These are phyloP conservation scores for Hyphantria cunea DNA, from an alignment of 1,140 invertebrate genomes.

Conservation along the genomic window DNA sequence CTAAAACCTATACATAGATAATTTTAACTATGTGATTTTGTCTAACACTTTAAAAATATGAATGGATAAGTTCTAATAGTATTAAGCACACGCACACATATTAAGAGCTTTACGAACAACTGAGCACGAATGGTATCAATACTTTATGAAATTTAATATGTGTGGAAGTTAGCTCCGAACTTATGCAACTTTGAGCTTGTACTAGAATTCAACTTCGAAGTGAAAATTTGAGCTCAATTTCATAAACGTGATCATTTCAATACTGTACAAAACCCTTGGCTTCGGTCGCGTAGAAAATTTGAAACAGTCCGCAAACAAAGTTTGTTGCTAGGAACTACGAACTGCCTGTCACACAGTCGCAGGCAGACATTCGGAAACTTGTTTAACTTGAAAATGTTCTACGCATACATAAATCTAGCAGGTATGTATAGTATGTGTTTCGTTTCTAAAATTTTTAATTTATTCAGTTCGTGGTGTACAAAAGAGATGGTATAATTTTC, in stretches of 20 bases:
- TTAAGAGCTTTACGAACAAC: not conserved
- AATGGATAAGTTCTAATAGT: no score
- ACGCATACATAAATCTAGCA: constrained; percentile 23
- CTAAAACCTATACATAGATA: no score
- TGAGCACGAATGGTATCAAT: not conserved
- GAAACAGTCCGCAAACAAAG: constrained; percentile 47
- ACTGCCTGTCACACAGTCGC: constrained; percentile 27
- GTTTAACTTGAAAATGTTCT: constrained; percentile 32
- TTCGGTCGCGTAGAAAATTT: constrained; percentile 45
- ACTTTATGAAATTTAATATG: constrained; percentile 10
- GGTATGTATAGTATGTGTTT: constrained; percentile 15
- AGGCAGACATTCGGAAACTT: constrained; percentile 34
- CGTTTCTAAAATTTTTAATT: constrained; percentile 18
- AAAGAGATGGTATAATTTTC: not conserved
- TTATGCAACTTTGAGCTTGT: constrained; percentile 1
- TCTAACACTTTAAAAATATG: no score
- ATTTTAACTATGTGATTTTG: no score
- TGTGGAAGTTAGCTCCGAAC: not conserved
- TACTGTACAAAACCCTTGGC: constrained; percentile 1
- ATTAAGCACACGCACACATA: no score
- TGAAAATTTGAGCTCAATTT: constrained; percentile 35
- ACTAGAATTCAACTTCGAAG: constrained; percentile 12
- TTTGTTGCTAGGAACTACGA: constrained; percentile 27
- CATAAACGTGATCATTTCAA: constrained; percentile 18
- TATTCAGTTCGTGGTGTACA: constrained; percentile 1